Evolutionary conservation across 2,797 vertebrate species (phyloP).

Genomic region (Sebastes steindachneri): DNA sequence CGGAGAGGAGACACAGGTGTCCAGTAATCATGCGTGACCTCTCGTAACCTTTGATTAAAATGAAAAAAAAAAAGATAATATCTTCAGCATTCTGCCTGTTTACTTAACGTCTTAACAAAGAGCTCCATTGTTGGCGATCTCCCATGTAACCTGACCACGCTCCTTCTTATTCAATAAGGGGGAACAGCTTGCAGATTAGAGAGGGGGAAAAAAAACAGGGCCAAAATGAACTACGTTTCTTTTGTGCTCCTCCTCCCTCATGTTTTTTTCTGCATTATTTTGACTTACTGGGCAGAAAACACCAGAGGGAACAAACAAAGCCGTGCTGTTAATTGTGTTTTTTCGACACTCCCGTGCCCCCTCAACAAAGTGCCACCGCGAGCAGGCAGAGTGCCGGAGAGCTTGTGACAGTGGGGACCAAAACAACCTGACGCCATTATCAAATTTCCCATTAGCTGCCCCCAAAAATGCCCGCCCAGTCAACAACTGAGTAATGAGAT

Average conservation of each 20-base stretch:
- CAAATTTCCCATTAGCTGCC: conserved; percentile 65
- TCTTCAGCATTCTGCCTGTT: conserved; percentile 53
- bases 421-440: conserved; percentile 65
- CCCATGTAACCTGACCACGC: conserved; percentile 56
- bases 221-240: conserved; percentile 25
- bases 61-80: not conserved
- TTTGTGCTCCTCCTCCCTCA: conserved; percentile 12
- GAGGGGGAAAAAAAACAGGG: conserved; percentile 20
- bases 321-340: conserved; percentile 50
- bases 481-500: conserved; percentile 66
- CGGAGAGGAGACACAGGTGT: conserved; percentile 64
- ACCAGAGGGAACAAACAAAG: conserved; percentile 51
- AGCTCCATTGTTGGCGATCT: conserved; percentile 51
- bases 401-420: conserved; percentile 32
- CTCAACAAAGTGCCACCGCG: conserved; percentile 26
- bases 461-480: conserved; percentile 62
- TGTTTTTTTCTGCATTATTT: conserved; percentile 16
- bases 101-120: conserved; percentile 60
- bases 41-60: conserved; percentile 41
- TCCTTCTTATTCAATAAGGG: conserved; percentile 36
- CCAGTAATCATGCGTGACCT: conserved; percentile 69
- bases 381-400: not conserved
- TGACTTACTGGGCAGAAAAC: conserved; percentile 36
- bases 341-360: conserved; percentile 17
- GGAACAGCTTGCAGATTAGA: conserved; percentile 50